Conservation (phyloP, 2,113 vertebrate species). For the Amphiprion ocellaris region DNA sequence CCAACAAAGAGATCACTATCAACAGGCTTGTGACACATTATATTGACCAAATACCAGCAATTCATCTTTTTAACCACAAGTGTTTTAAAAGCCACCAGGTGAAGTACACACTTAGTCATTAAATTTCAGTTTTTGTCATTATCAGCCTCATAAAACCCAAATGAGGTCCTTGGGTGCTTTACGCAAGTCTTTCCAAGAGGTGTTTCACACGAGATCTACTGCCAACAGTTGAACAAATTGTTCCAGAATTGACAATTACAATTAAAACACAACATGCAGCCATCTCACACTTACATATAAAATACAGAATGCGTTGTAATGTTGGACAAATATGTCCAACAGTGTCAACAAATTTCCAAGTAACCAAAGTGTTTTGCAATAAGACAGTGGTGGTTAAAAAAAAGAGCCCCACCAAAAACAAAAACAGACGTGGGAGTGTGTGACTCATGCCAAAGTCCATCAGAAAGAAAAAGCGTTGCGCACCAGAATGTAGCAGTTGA, state of each 20-base stretch:
- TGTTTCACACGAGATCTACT: too few relatives aligned
- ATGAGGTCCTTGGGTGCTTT: background rate
- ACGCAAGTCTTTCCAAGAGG: too few relatives aligned
- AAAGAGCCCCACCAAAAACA: background rate
- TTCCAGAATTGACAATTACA: too few relatives aligned
- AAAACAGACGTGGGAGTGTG: background rate
- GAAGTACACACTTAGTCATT: background rate
- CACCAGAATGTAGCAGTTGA: background rate
- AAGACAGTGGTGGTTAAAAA: background rate
- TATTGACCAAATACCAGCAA: background rate
- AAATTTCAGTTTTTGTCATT: background rate
- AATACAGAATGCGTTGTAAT: too few relatives aligned
- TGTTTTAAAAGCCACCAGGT: background rate
- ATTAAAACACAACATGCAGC: too few relatives aligned
- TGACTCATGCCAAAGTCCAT: constrained; percentile 6
- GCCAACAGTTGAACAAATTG: too few relatives aligned
- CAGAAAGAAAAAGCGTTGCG: background rate
- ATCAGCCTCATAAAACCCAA: constrained; percentile 2
- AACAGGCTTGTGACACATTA: background rate
- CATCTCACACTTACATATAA: too few relatives aligned
- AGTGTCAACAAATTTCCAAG: constrained; percentile 20
- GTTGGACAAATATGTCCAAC: constrained; percentile 5
- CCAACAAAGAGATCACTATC: background rate
- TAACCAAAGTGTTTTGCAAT: constrained; percentile 39
- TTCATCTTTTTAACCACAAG: background rate